phyloP scores from a whole-genome alignment of 2,888 invertebrate species.

The Stomorhina lunata region DNA sequence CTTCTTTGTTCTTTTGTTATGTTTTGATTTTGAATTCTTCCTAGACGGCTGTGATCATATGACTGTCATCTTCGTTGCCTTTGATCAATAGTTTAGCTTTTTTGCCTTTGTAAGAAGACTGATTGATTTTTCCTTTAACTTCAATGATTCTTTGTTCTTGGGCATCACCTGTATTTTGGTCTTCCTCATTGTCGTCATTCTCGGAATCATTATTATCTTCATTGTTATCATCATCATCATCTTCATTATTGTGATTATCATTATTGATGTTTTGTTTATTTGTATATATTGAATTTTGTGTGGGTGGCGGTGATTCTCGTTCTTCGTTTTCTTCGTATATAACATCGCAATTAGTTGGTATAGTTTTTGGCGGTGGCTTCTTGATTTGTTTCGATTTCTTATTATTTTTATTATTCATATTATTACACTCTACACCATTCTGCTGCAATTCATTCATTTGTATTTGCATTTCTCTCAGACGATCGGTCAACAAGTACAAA shows the following conservation, averaged over 20 bases:
- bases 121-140: constrained; percentile 38
- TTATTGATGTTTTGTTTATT: constrained; percentile 10
- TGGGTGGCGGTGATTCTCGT: constrained; percentile 73
- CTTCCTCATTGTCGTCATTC: constrained; percentile 60
- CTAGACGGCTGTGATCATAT: constrained; percentile 75
- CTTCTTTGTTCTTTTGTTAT: constrained; percentile 11
- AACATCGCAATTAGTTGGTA: constrained; percentile 79
- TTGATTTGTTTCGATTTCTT: constrained; percentile 70
- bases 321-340: constrained; percentile 80
- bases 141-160: constrained; percentile 67
- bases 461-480: constrained; percentile 82
- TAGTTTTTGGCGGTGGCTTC: constrained; percentile 78
- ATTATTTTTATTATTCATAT: constrained; percentile 47
- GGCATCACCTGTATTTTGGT: constrained; percentile 4
- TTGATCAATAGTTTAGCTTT: constrained; percentile 68
- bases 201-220: constrained; percentile 64
- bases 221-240: constrained; percentile 9
- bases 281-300: constrained; percentile 56
- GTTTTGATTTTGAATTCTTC: constrained; percentile 16
- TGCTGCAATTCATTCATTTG: constrained; percentile 77
- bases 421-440: constrained; percentile 69
- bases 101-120: constrained; percentile 58
- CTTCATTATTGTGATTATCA: constrained; percentile 29
- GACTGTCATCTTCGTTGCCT: constrained; percentile 73
- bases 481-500: constrained; percentile 82